phyloP scores from a whole-genome alignment of 2,797 vertebrate species.

The Tympanoctomys barrerae region DNA sequence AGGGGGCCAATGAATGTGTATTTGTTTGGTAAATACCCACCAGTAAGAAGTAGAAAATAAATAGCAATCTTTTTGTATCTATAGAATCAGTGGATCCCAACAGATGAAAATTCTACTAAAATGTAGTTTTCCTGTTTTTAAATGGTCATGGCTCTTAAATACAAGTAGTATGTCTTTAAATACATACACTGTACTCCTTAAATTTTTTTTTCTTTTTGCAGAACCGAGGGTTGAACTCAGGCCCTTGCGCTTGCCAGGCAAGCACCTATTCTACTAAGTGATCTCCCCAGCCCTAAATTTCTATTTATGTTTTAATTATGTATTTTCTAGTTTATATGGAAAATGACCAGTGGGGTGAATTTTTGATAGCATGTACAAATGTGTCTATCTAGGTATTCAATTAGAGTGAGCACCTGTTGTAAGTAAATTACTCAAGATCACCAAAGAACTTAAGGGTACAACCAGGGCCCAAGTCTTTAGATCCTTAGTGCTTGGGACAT shows the following conservation, averaged over 20 bases:
- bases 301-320: constrained; percentile 56
- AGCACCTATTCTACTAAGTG: no score
- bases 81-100: constrained; percentile 43
- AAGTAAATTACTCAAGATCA: constrained; percentile 46
- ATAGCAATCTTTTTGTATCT: constrained; percentile 8
- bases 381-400: neutral
- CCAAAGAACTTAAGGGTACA: neutral
- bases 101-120: constrained; percentile 46
- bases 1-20: neutral
- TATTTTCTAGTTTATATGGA: neutral
- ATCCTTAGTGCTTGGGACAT: neutral
- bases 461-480: constrained; percentile 22
- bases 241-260: no score
- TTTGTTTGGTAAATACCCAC: neutral
- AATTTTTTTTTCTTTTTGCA: neutral
- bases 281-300: neutral
- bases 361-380: constrained; percentile 7
- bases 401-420: neutral
- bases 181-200: neutral
- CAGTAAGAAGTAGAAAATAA: neutral
- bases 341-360: neutral
- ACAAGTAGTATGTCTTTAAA: constrained; percentile 70
- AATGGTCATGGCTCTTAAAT: constrained; percentile 65
- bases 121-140: constrained; percentile 66
- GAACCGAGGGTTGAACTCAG: no score